phyloP scores from a whole-genome alignment of 1,140 invertebrate species.

The Drosophila erecta region DNA sequence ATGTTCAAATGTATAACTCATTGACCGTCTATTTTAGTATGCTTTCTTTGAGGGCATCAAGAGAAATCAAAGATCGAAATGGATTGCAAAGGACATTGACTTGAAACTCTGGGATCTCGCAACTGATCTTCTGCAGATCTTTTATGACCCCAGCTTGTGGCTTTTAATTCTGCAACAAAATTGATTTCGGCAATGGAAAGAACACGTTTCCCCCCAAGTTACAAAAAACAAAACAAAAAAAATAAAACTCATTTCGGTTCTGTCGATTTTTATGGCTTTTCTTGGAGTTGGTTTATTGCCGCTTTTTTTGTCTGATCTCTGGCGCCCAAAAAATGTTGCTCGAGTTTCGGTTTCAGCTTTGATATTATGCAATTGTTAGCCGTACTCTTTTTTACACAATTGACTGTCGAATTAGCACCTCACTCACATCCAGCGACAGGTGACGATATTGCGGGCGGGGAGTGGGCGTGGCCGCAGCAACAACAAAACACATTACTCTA shows the following conservation, averaged over 20 bases:
- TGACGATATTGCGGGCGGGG: constrained; percentile 46
- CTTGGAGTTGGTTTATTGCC: constrained; percentile 47
- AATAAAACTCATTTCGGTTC: constrained; percentile 26
- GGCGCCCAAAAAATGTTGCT: constrained; percentile 34
- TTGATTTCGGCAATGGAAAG: constrained; percentile 55
- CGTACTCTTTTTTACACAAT: constrained; percentile 43
- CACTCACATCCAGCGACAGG: constrained; percentile 66
- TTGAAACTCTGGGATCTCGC: constrained; percentile 12
- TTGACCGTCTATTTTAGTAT: background rate
- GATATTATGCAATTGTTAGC: constrained; percentile 45
- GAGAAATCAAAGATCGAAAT: constrained; percentile 33
- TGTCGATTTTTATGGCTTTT: constrained; percentile 45
- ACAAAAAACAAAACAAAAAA: too few species aligned
- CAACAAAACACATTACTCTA: constrained; percentile 30
- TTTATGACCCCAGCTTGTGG: constrained; percentile 23
- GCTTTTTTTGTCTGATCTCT: background rate
- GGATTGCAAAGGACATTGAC: constrained; percentile 72
- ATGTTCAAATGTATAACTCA: background rate
- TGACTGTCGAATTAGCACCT: constrained; percentile 75
- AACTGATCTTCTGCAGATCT: constrained; percentile 17
- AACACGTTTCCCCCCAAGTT: constrained; percentile 50
- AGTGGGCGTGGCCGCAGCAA: constrained; percentile 66
- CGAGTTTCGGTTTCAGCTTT: constrained; percentile 42
- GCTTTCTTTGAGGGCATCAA: constrained; percentile 6
- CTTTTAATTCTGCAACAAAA: constrained; percentile 51